Evolutionary conservation across 2,797 vertebrate species (phyloP).

Genomic region (Xenops minutus): DNA sequence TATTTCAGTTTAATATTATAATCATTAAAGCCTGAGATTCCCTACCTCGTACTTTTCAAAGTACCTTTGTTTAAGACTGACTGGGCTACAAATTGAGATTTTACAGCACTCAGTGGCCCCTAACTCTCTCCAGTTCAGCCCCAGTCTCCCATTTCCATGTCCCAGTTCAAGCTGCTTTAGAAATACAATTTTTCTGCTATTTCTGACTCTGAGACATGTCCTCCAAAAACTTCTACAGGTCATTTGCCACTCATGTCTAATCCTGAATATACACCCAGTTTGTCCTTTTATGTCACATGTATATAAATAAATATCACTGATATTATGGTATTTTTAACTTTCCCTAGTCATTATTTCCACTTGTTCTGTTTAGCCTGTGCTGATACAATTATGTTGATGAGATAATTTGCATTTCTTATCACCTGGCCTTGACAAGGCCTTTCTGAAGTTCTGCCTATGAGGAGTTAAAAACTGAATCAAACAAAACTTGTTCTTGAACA

Average conservation of each 20-base stretch:
- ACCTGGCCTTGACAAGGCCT: background rate
- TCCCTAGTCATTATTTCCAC: background rate
- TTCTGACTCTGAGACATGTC: background rate
- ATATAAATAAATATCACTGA: background rate
- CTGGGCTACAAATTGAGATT: background rate
- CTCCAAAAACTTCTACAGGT: background rate
- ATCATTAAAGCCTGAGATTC: background rate
- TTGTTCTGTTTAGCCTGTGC: background rate
- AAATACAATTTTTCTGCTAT: background rate
- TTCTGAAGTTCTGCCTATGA: background rate
- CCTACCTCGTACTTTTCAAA: background rate
- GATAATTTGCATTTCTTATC: background rate
- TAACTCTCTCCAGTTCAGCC: background rate
- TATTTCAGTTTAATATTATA: background rate
- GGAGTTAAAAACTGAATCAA: background rate
- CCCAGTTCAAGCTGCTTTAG: background rate
- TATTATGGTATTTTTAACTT: background rate
- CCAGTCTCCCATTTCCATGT: background rate
- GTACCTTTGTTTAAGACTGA: background rate
- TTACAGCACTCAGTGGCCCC: background rate
- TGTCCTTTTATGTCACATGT: background rate
- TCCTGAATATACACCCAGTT: background rate
- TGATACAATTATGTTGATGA: background rate
- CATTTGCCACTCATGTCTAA: rapidly evolving
- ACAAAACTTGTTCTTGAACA: background rate